Evolutionary conservation across 64 coral and sea anemone species (phyloP), one percentile per base, ranked within the genome.

Genomic region (Hydrozoanthus tunicans): DNA sequence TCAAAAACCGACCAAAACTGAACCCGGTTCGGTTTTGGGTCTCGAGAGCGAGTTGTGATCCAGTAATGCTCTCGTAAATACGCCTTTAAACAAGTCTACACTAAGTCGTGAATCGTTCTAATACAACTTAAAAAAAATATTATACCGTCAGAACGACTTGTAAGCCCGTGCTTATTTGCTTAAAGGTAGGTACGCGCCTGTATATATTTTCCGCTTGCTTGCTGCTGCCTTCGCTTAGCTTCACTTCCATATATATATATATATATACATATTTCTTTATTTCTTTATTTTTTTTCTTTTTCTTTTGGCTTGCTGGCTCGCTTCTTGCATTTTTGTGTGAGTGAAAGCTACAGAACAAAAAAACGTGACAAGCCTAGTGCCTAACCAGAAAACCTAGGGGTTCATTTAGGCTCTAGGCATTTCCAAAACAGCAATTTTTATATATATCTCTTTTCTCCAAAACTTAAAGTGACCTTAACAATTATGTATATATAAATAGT

Each of bases 1-100:
- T 74, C 71, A 74, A 74, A 73, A 73, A 73, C 81, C 81, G 81
- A 78, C 72, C 88, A 90, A 90, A 90, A 90, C 88, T 67, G 71
- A 90, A n/a, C n/a, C n/a, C n/a, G n/a, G 67, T 75, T 58, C 89
- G 64, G 81, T 85, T 74, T 89, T 89, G 85, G 89, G 72, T 77
- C 74, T 90, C 74, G 75, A 90, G 89, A 79, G 89, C 89, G 73
- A 90, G 73, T 90, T 90, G 23, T 88, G 84, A 88, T 88, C 84
- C 53, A 88, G 84, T 73, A 72, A 88, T 88, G 84, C 84, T 88
- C 84, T 88, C 64, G 76, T 78, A 78, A 78, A 78, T 78, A 78
- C 75, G 53, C 75, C 52, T 78, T 78, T 78, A 10, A 78, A 56
- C 75, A 78, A 78, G 75, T 78, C 53, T 78, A 78, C 75, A 78